Conservation (phyloP, 2,888 invertebrate genomes). For the Morpho helenor region DNA sequence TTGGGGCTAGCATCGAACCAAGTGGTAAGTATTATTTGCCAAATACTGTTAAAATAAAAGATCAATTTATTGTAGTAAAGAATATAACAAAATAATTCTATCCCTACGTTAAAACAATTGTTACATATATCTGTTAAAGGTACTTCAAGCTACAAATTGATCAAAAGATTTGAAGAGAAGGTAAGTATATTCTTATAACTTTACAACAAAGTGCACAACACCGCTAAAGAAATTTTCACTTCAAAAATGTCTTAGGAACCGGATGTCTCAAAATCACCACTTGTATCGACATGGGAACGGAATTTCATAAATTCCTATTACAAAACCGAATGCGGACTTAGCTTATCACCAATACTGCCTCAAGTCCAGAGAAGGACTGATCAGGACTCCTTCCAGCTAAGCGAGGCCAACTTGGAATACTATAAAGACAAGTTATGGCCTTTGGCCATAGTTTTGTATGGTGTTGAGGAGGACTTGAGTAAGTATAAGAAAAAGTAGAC, state of each 20-base stretch:
- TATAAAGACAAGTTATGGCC: constrained; percentile 55
- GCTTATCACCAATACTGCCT: constrained; percentile 22
- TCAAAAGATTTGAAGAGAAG: constrained; percentile 43
- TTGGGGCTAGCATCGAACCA: constrained; percentile 47
- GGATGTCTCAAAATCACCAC: constrained; percentile 22
- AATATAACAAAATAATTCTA: no score
- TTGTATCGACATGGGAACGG: constrained; percentile 40
- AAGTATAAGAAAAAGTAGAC: no score
- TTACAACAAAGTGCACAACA: no score
- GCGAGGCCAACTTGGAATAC: constrained; percentile 33
- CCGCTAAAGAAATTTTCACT: no score
- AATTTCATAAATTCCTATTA: constrained; percentile 57
- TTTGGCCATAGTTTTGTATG: constrained; percentile 51
- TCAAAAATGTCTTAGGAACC: constrained; percentile 28
- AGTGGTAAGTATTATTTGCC: constrained; percentile 33
- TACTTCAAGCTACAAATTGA: constrained; percentile 43
- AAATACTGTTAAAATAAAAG: no score
- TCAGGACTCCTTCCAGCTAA: constrained; percentile 20
- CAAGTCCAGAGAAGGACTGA: background rate
- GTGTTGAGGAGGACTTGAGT: constrained; percentile 36
- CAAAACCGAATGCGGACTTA: constrained; percentile 42
- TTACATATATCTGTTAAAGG: constrained; percentile 36
- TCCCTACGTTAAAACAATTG: no score
- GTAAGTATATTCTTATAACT: constrained; percentile 30
- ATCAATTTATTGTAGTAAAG: no score